Evolutionary conservation across 1,140 invertebrate species (phyloP), one percentile per base, ranked within the genome.

Genomic region (Drosophila ananassae): DNA sequence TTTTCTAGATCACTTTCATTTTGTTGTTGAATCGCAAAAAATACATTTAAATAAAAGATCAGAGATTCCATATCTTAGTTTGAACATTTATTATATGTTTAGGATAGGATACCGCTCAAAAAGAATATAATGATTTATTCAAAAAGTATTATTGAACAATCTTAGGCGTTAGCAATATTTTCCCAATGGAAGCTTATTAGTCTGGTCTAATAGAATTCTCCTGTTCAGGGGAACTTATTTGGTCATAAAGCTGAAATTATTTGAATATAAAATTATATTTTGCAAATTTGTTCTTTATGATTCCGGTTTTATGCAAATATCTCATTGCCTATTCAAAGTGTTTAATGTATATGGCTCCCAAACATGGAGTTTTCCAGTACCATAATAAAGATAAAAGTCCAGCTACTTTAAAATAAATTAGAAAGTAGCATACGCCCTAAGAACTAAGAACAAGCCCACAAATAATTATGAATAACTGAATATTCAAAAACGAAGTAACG

Each of bases 1-100:
- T 74, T 74, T 74, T 74, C 72, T 74, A 74, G 72, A 74, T 74
- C 72, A 74, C 72, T 74, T 74, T 74, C 72, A 74, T 74, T 74
- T 74, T 74, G 71, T 74, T 74, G 72, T 74, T 66, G 72, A 74
- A 56, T 66, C 34, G 39, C 47, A 9, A 46, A 56, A 22, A 62
- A 48, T 50, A 47, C 22, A 62, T 56, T 50, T 48, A 30, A 34
- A 62, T 72, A 73, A 60, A 54, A 3, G 24, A 58, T 61, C 50
- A 51, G 22, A 61, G 8, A 68, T 69, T 64, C 50, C 47, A 53
- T 17, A 55, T 34, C 39, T 51, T 28, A 56, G 52, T n/a, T 24
- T 32, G 12, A 39, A n/a, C 8, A 44, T 3, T 22, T 21, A 0
- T 0, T 44, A 21, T 8, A 44, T 6, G 4, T 44, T 21, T 21